Base-by-base conservation (phyloP, 2,888 invertebrate species). In the Carabus problematicus region DNA sequence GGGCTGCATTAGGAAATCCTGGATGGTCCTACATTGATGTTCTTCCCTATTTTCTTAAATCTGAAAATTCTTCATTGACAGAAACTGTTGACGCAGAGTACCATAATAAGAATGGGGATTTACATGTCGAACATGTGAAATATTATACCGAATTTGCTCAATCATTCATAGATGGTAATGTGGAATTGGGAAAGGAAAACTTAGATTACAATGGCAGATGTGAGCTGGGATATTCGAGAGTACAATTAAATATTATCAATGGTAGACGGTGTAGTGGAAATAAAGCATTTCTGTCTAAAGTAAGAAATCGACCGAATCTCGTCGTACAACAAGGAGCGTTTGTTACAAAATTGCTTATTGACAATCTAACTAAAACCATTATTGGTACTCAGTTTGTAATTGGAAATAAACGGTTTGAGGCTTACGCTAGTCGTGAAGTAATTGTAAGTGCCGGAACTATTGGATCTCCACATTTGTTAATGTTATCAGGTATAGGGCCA, bases 401-500 rank as follows among this genome's bases (percentile, higher is more conserved):
- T 77, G 79, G 82, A 18, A 84, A 84, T 1, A 82, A 78, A 60
- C 82, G 82, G 72, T 84, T 83, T 71, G 83, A 83, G 72, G 86
- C 88, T 54, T 80, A 84, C 73, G 90, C 89, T 1, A 85, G 82
- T 49, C 90, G 87, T 76, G 92, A 92, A 81, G 88, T 94, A 0
- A 90, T 94, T 68, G 72, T 94, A 45, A 87, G 89, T 47, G 91
- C 91, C 0, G 94, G 93, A 4, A 87, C 92, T 3, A 87, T 94
- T 42, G 90, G 91, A 80, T 86, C 91, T 7, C 92, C 94, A 0
- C 91, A 93, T 78, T 77, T 94, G 6, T 81, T 95, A 14, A 89
- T 93, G 90, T 79, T 94, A 12, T 93, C 93, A 1, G 94, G 94
- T 3, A 85, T 93, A 8, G 91, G 91, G 0, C 90, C 90, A 0